Percentiles rank a stretch among this genome's conserved stretches.
phyloP scores from a whole-genome alignment of 2,888 invertebrate species.

The Sinotaia quadrata region DNA sequence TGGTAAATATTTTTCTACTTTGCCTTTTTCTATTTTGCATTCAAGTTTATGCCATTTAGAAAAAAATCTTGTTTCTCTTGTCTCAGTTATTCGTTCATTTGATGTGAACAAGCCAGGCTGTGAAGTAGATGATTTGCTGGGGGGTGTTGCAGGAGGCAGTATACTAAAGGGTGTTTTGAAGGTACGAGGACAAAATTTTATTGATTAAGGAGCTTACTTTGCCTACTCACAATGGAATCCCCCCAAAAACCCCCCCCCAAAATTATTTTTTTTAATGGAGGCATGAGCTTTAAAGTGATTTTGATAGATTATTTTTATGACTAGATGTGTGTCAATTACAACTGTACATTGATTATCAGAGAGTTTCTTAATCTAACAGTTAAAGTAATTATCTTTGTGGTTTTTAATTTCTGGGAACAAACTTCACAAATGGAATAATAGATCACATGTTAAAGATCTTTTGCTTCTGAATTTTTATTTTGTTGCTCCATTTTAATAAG shows the following conservation, averaged over 20 bases:
- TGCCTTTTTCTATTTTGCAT: too few species aligned
- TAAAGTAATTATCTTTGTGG: too few species aligned
- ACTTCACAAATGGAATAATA: neutral
- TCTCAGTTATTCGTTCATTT: slow-evolving; percentile 82
- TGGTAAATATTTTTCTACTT: slow-evolving; percentile 65
- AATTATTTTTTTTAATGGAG: too few species aligned
- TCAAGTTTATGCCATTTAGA: too few species aligned
- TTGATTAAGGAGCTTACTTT: neutral
- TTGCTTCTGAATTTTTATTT: neutral
- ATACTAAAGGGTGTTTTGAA: slow-evolving; percentile 95
- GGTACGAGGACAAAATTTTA: slow-evolving; percentile 65
- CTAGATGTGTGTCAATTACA: too few species aligned
- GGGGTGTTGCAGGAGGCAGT: slow-evolving; percentile 99
- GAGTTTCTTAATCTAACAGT: too few species aligned
- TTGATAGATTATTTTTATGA: too few species aligned
- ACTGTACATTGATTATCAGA: too few species aligned
- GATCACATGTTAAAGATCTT: neutral
- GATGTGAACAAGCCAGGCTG: slow-evolving; percentile 99
- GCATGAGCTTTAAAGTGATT: too few species aligned
- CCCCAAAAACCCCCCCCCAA: neutral
- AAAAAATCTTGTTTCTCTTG: neutral
- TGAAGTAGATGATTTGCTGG: slow-evolving; percentile 97
- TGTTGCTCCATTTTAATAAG: too few species aligned
- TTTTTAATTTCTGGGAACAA: too few species aligned
- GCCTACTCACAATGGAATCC: neutral